Base-by-base conservation (phyloP, 2,888 invertebrate genomes). In the Micropterix aruncella region DNA sequence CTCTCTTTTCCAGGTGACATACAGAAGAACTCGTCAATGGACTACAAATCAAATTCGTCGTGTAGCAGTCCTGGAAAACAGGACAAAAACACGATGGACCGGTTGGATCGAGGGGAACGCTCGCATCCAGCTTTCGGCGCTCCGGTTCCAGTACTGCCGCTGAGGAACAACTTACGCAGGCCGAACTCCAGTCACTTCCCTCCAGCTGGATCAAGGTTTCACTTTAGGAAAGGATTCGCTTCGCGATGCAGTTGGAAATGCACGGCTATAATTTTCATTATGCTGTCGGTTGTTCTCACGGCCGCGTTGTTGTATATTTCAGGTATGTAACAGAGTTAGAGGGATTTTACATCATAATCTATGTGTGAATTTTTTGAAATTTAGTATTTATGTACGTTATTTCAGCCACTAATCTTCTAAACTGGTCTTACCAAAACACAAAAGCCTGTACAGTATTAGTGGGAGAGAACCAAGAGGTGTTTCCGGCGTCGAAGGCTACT, bases 211-310 rank as follows among this genome's bases (percentile, higher is more conserved):
- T 83, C 84, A 54, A 76, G 88, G 56, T 87, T 88, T 70, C 89
- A 87, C 66, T 88, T 89, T 66, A 80, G 85, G 61, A 89, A 90
- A 74, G 87, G 86, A 55, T 73, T 89, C 56, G 81, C 86, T 46
- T 83, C 87, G 54, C 76, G 79, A 57, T 94, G 94, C 69, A 87
- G 89, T 51, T 93, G 93, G 89, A 87, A 87, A 65, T 89, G 92
- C 67, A 82, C 90, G 54, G 90, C 92, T 51, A 85, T 94, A 60
- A 80, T 85, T 53, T 84, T 90, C 61, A 83, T 91, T 60, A 77
- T 88, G 65, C 75, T 91, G 55, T 82, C 87, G 55, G 79, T 88
- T 55, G 77, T 88, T 57, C 75, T 93, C 55, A 78, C 84, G 58
- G 84, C 89, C 52, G 83, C 87, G 52, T 75, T 91, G 53, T 81